Conservation (phyloP, 1,140 invertebrate genomes). For the Drosophila asahinai region DNA sequence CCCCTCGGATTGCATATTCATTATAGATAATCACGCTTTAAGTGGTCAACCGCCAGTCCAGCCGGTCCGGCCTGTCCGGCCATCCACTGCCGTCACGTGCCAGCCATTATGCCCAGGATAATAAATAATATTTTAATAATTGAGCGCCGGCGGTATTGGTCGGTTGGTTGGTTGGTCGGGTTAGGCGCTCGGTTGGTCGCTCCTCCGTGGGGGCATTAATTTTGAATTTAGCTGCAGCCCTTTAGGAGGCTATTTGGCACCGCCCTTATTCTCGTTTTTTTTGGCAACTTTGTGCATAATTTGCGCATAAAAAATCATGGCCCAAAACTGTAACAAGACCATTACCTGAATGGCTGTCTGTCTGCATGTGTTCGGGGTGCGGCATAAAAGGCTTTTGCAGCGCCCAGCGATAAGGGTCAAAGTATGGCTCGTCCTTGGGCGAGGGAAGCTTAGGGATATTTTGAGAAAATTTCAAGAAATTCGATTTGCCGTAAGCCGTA, state of each 20-base stretch:
- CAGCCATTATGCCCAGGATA: conserved; percentile 59
- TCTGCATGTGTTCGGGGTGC: conserved; percentile 18
- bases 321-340: conserved; percentile 60
- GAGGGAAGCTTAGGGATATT: conserved; percentile 1
- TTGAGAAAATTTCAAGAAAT: conserved; percentile 22
- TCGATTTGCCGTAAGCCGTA: conserved; percentile 22
- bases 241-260: conserved; percentile 32
- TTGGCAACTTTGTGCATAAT: conserved; percentile 70
- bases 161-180: conserved; percentile 3
- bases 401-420: conserved; percentile 19
- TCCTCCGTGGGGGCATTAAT: conserved; percentile 52
- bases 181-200: background rate
- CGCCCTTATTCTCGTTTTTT: background rate
- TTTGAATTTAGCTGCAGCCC: conserved; percentile 72
- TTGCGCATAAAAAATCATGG: conserved; percentile 74
- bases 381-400: conserved; percentile 37
- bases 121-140: conserved; percentile 81
- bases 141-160: conserved; percentile 22
- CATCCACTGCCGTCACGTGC: conserved; percentile 54
- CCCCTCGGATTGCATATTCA: conserved; percentile 71
- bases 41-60: conserved; percentile 52
- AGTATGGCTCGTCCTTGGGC: background rate
- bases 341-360: conserved; percentile 63
- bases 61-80: conserved; percentile 1
- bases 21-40: conserved; percentile 77